Evolutionary conservation across 2,888 invertebrate species (phyloP), one percentile per base, ranked within the genome.

Genomic region (Orchesella flavescens): DNA sequence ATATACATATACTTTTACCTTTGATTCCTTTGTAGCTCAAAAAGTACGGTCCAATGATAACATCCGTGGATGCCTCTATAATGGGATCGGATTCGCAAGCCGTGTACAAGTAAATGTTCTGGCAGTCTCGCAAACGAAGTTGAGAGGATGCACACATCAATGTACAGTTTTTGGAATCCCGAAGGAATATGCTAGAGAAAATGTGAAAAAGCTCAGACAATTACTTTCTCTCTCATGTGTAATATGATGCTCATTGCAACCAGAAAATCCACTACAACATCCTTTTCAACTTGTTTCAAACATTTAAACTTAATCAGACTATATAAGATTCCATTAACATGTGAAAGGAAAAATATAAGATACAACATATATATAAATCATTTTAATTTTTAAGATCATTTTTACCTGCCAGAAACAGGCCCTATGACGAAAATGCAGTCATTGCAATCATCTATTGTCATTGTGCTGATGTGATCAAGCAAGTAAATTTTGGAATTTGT

Each of bases 31-130:
- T 84, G 74, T 87, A 87, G 69, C 77, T 81, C 23, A 87, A 78
- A 74, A 79, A 87, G 66, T 86, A 87, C 17, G 87, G 87, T 15
- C 83, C 87, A 24, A 84, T 74, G 15, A 85, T 69, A n/a, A 87
- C 80, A 9, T 86, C 77, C 5, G 49, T 24, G 15, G 86, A 86
- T 12, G 87, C 77, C 46, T 87, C 87, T 43, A 87, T 87, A 53
- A 87, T 87, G 9, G 87, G 87, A 69, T 87, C 87, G 1, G 87
- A 87, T 59, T 87, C 87, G 57, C 86, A 86, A 43, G 76, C 87
- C 12, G 85, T 84, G 53, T 84, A 87, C 34, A 87, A 74, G 71
- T 84, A 84, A 61, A 87, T 86, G 71, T 86, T 84, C 61, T 81
- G 76, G 53, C 87, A 87, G 44, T 87, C 87, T 63, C 87, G 55